phyloP scores from a whole-genome alignment of 2,113 vertebrate genomes.

The Ptyas mucosa region DNA sequence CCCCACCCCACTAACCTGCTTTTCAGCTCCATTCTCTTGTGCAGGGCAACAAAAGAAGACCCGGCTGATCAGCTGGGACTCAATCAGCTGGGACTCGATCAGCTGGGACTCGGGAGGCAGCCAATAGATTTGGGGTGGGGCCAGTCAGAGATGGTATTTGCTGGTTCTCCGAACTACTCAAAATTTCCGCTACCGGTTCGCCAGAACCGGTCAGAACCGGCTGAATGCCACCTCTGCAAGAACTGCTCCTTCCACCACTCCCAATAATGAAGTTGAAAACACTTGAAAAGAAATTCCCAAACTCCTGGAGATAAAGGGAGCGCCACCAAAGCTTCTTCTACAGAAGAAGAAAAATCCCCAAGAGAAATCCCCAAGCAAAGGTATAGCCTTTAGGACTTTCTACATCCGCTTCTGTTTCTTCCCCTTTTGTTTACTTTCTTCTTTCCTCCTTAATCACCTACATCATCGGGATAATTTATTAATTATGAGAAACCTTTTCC shows the following conservation, averaged over 20 bases:
- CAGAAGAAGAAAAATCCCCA: not conserved
- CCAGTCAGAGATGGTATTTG: no score
- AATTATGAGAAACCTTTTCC: conserved; percentile 39
- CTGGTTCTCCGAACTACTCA: no score
- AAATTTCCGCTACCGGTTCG: no score
- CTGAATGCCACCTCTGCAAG: no score
- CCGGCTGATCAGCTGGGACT: no score
- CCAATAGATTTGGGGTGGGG: no score
- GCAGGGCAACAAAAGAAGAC: no score
- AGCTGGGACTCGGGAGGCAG: no score
- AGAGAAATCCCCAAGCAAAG: not conserved
- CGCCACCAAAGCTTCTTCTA: not conserved
- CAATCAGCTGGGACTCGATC: no score
- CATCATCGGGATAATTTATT: conserved; percentile 29
- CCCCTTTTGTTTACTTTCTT: conserved; percentile 3
- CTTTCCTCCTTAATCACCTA: conserved; percentile 15
- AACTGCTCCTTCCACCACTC: not conserved
- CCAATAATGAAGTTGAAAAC: not conserved
- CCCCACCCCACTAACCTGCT: no score
- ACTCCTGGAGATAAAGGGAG: not conserved
- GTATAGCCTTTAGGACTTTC: not conserved
- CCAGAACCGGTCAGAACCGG: no score
- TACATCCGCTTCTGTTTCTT: not conserved
- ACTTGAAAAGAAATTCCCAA: not conserved
- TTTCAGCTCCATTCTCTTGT: no score